These are phyloP conservation scores for Nemapogon koenigi DNA, from an alignment of 2,888 invertebrate species.

Conservation along the genomic window DNA sequence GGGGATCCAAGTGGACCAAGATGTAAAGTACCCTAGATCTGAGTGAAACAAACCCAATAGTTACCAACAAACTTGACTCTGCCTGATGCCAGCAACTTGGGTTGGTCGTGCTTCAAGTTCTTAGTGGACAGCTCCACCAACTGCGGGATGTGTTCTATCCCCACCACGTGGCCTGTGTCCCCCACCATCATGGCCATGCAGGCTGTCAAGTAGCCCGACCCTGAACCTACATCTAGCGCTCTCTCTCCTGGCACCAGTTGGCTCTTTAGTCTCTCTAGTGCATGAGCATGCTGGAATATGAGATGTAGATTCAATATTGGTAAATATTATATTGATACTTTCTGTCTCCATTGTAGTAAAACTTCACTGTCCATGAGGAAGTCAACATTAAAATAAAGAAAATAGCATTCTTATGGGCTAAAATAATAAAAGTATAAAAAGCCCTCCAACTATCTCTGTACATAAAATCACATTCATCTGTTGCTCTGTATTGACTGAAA, in stretches of 20 bases:
- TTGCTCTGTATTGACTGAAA: neutral
- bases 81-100: slow-evolving; percentile 70
- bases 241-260: slow-evolving; percentile 77
- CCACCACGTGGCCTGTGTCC: slow-evolving; percentile 71
- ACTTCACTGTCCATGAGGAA: no score
- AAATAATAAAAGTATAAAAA: neutral
- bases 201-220: slow-evolving; percentile 91
- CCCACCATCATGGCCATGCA: slow-evolving; percentile 90
- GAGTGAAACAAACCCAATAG: no score
- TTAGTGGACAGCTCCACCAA: slow-evolving; percentile 75
- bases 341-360: no score
- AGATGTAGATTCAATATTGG: no score
- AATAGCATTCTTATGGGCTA: neutral
- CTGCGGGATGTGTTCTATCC: slow-evolving; percentile 90
- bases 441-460: neutral
- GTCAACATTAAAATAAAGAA: neutral
- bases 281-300: slow-evolving; percentile 81
- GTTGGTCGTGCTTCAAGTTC: slow-evolving; percentile 80
- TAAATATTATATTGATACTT: no score
- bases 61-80: slow-evolving; percentile 75
- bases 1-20: no score
- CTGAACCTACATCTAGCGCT: slow-evolving; percentile 92
- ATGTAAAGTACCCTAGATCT: no score
- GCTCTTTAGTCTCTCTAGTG: slow-evolving; percentile 82
- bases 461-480: neutral